Percentiles rank a stretch among this genome's conserved stretches.
These are phyloP conservation scores for Heterocephalus glaber DNA, from an alignment of 2,113 vertebrate genomes.

Conservation along the genomic window DNA sequence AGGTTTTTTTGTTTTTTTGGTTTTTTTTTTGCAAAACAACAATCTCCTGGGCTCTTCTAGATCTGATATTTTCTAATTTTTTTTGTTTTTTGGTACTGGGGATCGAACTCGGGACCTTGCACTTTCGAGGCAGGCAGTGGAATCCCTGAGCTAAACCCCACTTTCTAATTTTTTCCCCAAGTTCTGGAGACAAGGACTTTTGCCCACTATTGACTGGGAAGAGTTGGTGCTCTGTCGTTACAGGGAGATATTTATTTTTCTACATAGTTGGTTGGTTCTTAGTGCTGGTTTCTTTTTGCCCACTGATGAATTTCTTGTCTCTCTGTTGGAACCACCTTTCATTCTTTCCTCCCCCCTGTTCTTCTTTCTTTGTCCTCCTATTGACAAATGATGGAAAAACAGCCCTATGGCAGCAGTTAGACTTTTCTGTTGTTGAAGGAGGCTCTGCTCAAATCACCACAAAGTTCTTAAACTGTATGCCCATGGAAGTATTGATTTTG, in stretches of 20 bases:
- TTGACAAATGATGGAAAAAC: conserved; percentile 55
- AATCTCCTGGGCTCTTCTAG: not conserved
- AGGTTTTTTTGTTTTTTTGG: conserved; percentile 36
- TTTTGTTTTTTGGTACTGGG: too few relatives aligned
- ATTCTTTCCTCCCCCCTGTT: not conserved
- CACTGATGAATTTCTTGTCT: conserved; percentile 55
- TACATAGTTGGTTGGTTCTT: not conserved
- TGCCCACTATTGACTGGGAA: not conserved
- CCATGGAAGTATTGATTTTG: conserved; percentile 67
- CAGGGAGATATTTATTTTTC: not conserved
- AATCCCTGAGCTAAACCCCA: too few relatives aligned
- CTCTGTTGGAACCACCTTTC: conserved; percentile 24
- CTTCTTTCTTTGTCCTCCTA: not conserved
- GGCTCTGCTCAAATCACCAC: conserved; percentile 8
- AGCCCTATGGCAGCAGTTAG: not conserved
- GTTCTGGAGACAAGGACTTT: not conserved
- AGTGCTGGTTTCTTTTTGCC: not conserved
- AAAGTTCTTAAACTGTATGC: not conserved
- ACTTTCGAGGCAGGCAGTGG: too few relatives aligned
- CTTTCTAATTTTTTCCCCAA: conserved; percentile 14
- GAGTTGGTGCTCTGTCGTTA: not conserved
- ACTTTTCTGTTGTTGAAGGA: not conserved
- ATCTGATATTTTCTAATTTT: conserved; percentile 45
- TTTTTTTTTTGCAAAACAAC: conserved; percentile 31
- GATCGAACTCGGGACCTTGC: too few relatives aligned